phyloP scores from a whole-genome alignment of 2,113 vertebrate genomes.

The Saguinus midas region DNA sequence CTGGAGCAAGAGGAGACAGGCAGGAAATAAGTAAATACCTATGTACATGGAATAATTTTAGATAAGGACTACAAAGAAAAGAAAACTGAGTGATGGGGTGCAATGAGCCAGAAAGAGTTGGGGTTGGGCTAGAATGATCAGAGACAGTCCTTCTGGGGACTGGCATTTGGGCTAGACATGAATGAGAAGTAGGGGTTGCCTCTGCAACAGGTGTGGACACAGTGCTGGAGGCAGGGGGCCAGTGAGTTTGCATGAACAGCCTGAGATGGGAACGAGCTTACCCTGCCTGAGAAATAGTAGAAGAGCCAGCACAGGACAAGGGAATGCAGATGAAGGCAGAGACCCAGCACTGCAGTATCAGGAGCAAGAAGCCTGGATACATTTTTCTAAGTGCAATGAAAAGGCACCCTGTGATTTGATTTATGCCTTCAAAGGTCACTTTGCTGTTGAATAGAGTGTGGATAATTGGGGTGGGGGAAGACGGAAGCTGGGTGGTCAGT shows the following conservation, averaged over 20 bases:
- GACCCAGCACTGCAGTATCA: neutral
- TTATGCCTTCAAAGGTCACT: neutral
- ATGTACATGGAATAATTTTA: neutral
- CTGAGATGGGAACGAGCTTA: neutral
- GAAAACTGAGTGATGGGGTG: rapidly evolving
- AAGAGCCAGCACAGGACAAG: neutral
- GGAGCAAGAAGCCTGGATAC: too few relatives aligned
- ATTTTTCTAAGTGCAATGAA: neutral
- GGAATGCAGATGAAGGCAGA: neutral
- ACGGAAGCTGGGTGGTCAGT: rapidly evolving
- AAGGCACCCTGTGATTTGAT: neutral
- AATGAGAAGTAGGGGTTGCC: neutral
- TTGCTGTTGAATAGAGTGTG: too few relatives aligned
- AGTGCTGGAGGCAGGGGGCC: rapidly evolving
- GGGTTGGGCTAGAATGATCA: rapidly evolving
- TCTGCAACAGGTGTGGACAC: neutral
- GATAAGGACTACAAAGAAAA: conserved; percentile 24
- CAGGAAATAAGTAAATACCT: neutral
- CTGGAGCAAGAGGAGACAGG: neutral
- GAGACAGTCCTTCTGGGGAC: neutral
- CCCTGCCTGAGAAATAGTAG: too few relatives aligned
- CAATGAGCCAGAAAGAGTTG: neutral
- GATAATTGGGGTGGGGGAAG: rapidly evolving
- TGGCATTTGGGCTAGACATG: neutral
- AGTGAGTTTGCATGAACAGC: neutral